phyloP scores from a whole-genome alignment of 30 jellyfish, hydroid and myxozoan genomes.

The Turritopsis dohrnii region DNA sequence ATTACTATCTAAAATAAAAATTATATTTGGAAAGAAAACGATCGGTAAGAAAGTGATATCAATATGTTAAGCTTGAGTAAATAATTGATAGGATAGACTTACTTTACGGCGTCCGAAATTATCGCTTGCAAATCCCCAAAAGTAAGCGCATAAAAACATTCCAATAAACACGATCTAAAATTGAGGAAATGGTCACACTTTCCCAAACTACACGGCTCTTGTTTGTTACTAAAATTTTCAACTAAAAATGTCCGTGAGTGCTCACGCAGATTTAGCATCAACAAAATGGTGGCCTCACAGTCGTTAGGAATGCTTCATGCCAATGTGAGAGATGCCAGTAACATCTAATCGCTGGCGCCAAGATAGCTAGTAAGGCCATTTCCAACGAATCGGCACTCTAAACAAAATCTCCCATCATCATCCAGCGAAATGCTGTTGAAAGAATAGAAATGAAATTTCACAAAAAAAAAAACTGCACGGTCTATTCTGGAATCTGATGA shows the following conservation, averaged over 20 bases:
- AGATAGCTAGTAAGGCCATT: constrained; percentile 86
- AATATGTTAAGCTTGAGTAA: background rate
- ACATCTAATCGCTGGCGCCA: constrained; percentile 94
- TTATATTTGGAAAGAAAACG: background rate
- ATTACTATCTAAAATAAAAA: constrained; percentile 49
- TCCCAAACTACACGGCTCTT: too few species aligned
- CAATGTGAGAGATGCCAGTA: constrained; percentile 91
- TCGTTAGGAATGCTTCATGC: constrained; percentile 94
- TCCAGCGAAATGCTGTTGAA: too few species aligned
- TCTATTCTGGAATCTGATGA: too few species aligned
- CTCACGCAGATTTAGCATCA: too few species aligned
- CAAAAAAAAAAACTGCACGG: too few species aligned
- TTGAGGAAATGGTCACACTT: background rate
- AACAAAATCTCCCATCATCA: background rate
- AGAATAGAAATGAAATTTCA: too few species aligned
- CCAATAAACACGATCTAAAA: constrained; percentile 85
- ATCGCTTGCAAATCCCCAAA: constrained; percentile 93
- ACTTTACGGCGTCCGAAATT: constrained; percentile 82
- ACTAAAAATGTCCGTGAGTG: background rate
- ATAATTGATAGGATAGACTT: background rate
- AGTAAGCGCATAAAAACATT: constrained; percentile 75
- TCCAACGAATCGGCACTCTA: constrained; percentile 98
- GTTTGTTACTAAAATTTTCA: background rate
- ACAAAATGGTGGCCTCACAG: too few species aligned
- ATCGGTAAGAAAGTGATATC: too few species aligned